Base-by-base conservation (phyloP, 2,888 invertebrate species). In the Apamea sordens region DNA sequence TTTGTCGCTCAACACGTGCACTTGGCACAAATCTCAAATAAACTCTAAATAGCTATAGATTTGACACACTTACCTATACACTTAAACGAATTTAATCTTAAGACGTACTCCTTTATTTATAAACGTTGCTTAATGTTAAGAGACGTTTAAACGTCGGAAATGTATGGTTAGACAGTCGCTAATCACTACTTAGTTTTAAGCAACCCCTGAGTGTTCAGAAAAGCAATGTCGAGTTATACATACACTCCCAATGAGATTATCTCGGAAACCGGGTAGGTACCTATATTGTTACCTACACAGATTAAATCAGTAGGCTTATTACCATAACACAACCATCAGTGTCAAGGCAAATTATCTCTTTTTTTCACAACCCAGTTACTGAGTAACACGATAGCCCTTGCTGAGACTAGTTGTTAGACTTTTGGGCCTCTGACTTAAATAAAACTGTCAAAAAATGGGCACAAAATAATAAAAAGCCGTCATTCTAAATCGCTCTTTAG, bases 401-500 rank as follows among this genome's bases (percentile, higher is more conserved):
- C 10, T 0, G 10, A 56, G 56, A 56, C 24, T 24, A 56, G 2
- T 56, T 56, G 53, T 24, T 21, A 10, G 24, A 56, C 21, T 53
- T 53, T 53, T 21, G 21, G 21, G 8, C 2, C 2, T 56, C 10
- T 56, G 11, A 24, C 24, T 3, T 13, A 28, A n/a, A n/a, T 28
- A 28, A 28, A 28, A 61, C 24, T 11, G 10, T 4, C n/a, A 32
- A 53, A 71, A 77, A n/a, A 5, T 21, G 18, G 11, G 0, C 24
- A 56, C 5, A 28, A 24, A 24, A 53, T 75, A 15, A 72, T 63
- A 1, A 36, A 47, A 56, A 59, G 7, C 28, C 41, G 24, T 56
- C 15, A 75, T 53, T 64, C 8, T 13, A 69, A 71, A 82, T 79
- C 53, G 18, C 56, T 76, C 24, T 7, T 0, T 53, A 53, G 59